Percentiles rank a stretch among this genome's conserved stretches.
Evolutionary conservation across 2,888 invertebrate genomes (phyloP).

Genomic region (Cryptops parisi): DNA sequence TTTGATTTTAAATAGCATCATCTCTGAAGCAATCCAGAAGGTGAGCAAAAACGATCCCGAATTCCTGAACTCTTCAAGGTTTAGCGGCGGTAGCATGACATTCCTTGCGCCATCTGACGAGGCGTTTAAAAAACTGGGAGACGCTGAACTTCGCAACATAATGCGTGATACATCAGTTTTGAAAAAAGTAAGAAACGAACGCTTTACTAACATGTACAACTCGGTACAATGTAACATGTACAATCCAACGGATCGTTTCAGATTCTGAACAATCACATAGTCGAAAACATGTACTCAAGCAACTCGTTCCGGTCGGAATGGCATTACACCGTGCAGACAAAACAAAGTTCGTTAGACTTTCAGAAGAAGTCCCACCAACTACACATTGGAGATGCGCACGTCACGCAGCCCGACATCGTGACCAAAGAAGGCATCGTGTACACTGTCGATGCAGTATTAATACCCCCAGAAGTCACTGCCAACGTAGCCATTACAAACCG

Average conservation of each 20-base stretch:
- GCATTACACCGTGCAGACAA: slow-evolving; percentile 29
- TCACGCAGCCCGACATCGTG: slow-evolving; percentile 32
- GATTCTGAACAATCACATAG: slow-evolving; percentile 35
- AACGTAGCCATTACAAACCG: too few species aligned
- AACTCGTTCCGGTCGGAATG: slow-evolving; percentile 32
- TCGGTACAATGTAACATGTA: too few species aligned
- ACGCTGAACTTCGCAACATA: slow-evolving; percentile 26
- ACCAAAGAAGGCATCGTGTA: slow-evolving; percentile 38
- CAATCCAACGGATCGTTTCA: slow-evolving; percentile 24
- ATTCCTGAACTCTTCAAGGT: slow-evolving; percentile 18
- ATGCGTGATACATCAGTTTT: slow-evolving; percentile 27
- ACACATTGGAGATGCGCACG: slow-evolving; percentile 32
- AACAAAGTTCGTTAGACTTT: slow-evolving; percentile 30
- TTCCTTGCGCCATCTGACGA: slow-evolving; percentile 53
- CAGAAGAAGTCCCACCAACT: slow-evolving; percentile 28
- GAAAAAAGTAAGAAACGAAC: slow-evolving; percentile 27
- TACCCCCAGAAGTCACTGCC: slow-evolving; percentile 32
- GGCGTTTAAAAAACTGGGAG: slow-evolving; percentile 46
- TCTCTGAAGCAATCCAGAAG: slow-evolving; percentile 30
- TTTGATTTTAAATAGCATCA: slow-evolving; percentile 25
- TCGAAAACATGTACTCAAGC: slow-evolving; percentile 34
- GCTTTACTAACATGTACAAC: too few species aligned
- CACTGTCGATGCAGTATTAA: slow-evolving; percentile 33
- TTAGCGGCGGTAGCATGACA: slow-evolving; percentile 35
- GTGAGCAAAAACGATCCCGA: slow-evolving; percentile 26